phyloP scores from a whole-genome alignment of 2,113 vertebrate genomes.

The Talpa occidentalis region DNA sequence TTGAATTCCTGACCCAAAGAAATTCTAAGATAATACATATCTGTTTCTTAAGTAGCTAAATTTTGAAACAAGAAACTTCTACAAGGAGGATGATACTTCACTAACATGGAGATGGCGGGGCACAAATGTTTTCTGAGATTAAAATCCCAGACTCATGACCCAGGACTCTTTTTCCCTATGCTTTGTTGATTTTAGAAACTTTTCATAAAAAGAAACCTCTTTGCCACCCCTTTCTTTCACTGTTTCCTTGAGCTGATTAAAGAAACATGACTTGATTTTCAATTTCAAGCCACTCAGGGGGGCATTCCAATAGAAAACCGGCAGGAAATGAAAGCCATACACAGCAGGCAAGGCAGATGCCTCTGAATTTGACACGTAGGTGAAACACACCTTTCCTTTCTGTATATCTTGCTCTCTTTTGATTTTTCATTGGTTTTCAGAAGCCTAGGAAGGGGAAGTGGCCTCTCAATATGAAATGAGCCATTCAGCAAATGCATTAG shows the following conservation, averaged over 20 bases:
- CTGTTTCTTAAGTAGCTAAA: background rate
- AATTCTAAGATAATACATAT: background rate
- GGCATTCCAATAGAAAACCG: slow-evolving; percentile 84
- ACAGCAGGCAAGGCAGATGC: slow-evolving; percentile 86
- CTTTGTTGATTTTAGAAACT: slow-evolving; percentile 48
- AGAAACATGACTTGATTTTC: slow-evolving; percentile 91
- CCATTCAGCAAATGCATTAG: slow-evolving; percentile 49
- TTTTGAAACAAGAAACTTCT: slow-evolving; percentile 11
- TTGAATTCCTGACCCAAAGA: background rate
- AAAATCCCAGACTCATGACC: background rate
- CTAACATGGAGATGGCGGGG: background rate
- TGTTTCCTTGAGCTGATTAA: slow-evolving; percentile 90
- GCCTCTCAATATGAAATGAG: slow-evolving; percentile 64
- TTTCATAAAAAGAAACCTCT: slow-evolving; percentile 61
- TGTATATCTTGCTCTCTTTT: slow-evolving; percentile 6
- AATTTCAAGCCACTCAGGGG: slow-evolving; percentile 89
- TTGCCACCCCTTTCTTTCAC: slow-evolving; percentile 80
- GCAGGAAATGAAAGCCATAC: slow-evolving; percentile 92
- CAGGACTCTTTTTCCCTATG: slow-evolving; percentile 78
- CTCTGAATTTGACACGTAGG: slow-evolving; percentile 86
- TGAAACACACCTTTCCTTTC: slow-evolving; percentile 80
- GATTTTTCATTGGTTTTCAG: slow-evolving; percentile 69
- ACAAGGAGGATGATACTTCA: background rate
- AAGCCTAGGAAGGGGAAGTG: background rate
- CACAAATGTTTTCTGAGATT: slow-evolving; percentile 14